phyloP scores from a whole-genome alignment of 2,113 vertebrate species.

The Phoenicopterus ruber region DNA sequence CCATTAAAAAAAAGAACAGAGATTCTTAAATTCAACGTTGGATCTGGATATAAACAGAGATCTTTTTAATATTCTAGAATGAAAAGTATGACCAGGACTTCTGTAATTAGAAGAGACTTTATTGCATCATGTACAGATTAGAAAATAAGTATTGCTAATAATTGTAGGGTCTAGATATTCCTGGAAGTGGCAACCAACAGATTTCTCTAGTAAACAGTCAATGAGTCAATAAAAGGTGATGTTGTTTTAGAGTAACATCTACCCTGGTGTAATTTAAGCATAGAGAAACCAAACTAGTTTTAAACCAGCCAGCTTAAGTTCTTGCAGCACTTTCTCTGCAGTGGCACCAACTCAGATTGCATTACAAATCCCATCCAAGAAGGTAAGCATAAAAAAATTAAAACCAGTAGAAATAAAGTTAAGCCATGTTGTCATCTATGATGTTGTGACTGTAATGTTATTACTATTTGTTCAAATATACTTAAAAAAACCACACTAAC shows the following conservation, averaged over 20 bases:
- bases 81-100: background rate
- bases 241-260: background rate
- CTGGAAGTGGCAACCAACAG: background rate
- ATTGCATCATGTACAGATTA: background rate
- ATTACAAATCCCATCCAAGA: background rate
- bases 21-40: background rate
- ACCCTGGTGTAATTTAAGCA: background rate
- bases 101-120: background rate
- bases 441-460: background rate
- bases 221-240: background rate
- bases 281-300: background rate
- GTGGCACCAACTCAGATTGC: background rate
- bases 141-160: background rate
- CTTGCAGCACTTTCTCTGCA: background rate
- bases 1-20: background rate
- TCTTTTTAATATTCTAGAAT: background rate
- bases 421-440: background rate
- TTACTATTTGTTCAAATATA: background rate
- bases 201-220: background rate
- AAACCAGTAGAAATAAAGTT: background rate
- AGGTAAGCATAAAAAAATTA: background rate
- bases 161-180: background rate
- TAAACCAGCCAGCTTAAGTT: background rate
- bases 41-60: background rate
- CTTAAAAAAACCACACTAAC: background rate